Evolutionary conservation across 2,113 vertebrate genomes (phyloP).

Genomic region (Cololabis saira): DNA sequence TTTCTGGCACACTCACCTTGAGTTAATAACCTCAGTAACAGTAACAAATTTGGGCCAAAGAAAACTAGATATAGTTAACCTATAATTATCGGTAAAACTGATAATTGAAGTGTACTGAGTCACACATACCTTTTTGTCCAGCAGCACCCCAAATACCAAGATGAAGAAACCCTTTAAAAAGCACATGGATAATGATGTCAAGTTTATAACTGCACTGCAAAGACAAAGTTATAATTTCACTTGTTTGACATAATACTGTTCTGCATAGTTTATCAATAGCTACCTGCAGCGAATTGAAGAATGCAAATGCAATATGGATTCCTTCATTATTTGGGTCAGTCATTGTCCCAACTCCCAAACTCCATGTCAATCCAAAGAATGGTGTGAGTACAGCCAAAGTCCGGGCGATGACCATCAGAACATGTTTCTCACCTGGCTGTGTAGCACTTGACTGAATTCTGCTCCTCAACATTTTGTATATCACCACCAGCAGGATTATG

Average conservation of each 20-base stretch:
- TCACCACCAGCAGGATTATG: slow-evolving; percentile 80
- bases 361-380: slow-evolving; percentile 88
- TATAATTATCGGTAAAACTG: no score
- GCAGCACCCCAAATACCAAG: slow-evolving; percentile 81
- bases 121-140: slow-evolving; percentile 80
- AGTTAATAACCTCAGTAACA: no score
- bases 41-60: no score
- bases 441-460: slow-evolving; percentile 33
- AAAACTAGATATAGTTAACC: no score
- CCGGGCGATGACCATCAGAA: slow-evolving; percentile 80
- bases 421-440: slow-evolving; percentile 64
- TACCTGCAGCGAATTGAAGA: slow-evolving; percentile 91
- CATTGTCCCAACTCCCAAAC: slow-evolving; percentile 68
- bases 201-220: no score
- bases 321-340: neutral
- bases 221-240: no score
- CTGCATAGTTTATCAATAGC: neutral
- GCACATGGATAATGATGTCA: neutral
- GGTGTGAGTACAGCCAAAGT: slow-evolving; percentile 86
- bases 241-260: no score
- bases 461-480: slow-evolving; percentile 81
- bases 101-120: no score
- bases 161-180: slow-evolving; percentile 83
- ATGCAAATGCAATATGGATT: slow-evolving; percentile 80
- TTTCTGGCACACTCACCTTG: no score